phyloP scores from a whole-genome alignment of 2,888 invertebrate genomes.

The Noctua pronuba region DNA sequence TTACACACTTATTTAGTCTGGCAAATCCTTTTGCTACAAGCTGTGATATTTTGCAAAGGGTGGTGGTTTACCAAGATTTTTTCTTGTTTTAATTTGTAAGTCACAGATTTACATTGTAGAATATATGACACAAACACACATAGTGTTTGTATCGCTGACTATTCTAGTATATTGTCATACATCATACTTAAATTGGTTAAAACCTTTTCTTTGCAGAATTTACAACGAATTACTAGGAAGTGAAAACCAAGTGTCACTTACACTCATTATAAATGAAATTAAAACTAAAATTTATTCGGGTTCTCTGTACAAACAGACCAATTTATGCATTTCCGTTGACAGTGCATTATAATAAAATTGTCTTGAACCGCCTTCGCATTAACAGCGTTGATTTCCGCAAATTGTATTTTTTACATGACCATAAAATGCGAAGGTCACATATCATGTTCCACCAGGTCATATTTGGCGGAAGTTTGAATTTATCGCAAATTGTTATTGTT shows the following conservation, averaged over 20 bases:
- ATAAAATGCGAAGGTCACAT: conserved; percentile 73
- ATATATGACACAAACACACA: neutral
- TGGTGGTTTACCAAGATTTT: neutral
- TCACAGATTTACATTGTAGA: neutral
- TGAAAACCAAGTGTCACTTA: conserved; percentile 33
- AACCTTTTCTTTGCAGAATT: neutral
- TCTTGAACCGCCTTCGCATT: conserved; percentile 66
- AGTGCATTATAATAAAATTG: conserved; percentile 65
- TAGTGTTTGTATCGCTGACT: neutral
- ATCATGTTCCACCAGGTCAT: conserved; percentile 66
- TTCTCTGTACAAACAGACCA: conserved; percentile 62
- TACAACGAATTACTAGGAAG: conserved; percentile 29
- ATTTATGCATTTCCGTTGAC: conserved; percentile 68
- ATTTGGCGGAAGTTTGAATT: conserved; percentile 73
- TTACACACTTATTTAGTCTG: conserved; percentile 28
- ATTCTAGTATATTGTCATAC: neutral
- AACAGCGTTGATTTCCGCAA: conserved; percentile 72
- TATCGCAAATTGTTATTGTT: conserved; percentile 60
- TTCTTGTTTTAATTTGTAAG: neutral
- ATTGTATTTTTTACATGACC: conserved; percentile 70
- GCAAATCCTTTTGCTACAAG: neutral
- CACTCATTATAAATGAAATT: conserved; percentile 53
- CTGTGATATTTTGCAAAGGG: neutral
- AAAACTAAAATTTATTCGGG: conserved; percentile 64
- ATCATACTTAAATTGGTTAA: neutral